Evolutionary conservation across 2,888 invertebrate genomes (phyloP).

Genomic region (Odontocolon sp.): DNA sequence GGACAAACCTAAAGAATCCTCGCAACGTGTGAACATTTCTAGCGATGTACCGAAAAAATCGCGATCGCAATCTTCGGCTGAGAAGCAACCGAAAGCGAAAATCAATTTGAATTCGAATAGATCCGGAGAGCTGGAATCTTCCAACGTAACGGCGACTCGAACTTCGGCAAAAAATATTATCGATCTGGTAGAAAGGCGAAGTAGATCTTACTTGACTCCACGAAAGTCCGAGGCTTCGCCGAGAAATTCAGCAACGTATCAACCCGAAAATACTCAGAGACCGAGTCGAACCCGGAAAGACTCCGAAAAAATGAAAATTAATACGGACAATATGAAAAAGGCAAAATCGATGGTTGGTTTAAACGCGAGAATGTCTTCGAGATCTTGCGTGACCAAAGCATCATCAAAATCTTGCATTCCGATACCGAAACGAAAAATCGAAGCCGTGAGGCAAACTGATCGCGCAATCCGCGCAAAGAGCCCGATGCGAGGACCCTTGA

Average conservation of each 20-base stretch:
- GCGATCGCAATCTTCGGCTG: constrained; percentile 13
- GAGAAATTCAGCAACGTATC: background rate
- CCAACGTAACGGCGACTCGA: background rate
- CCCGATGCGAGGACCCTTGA: constrained; percentile 65
- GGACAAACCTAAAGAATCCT: background rate
- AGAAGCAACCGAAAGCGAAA: constrained; percentile 6
- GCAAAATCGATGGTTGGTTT: background rate
- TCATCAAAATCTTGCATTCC: constrained; percentile 73
- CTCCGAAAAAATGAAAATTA: background rate
- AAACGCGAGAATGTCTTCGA: background rate
- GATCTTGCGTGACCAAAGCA: constrained; percentile 31
- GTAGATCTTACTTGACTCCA: constrained; percentile 64
- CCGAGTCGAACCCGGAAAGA: background rate
- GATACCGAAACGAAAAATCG: constrained; percentile 67
- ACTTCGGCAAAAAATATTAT: constrained; percentile 2
- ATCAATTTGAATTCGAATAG: constrained; percentile 28
- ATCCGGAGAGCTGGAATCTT: constrained; percentile 8
- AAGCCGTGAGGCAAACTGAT: constrained; percentile 51
- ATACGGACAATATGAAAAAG: background rate
- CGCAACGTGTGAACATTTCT: background rate
- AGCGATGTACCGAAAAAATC: background rate
- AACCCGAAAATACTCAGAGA: background rate
- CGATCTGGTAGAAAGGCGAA: constrained; percentile 61
- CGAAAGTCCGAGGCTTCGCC: constrained; percentile 55
- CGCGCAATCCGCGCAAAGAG: constrained; percentile 65